Conservation (phyloP, 2,113 vertebrate species). For the Vulpes ferrilata region DNA sequence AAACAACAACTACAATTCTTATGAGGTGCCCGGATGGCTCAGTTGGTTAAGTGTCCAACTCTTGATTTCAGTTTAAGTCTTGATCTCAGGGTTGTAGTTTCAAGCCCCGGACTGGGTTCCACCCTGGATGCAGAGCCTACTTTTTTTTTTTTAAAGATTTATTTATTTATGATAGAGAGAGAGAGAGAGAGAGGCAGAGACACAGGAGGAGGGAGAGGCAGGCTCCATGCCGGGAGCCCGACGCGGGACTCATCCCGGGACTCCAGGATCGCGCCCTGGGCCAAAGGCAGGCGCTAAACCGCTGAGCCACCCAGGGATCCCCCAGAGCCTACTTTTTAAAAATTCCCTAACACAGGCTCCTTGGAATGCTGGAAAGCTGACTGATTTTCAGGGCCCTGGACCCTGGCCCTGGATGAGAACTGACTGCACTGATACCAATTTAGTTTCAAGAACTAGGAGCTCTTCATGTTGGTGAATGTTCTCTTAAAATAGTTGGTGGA, state of each 20-base stretch:
- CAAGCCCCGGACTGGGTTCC: neutral
- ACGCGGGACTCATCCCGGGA: no score
- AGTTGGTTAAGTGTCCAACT: neutral
- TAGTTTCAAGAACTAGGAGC: neutral
- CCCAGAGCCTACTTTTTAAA: neutral
- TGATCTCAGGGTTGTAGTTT: neutral
- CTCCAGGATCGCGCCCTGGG: no score
- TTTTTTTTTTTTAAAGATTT: neutral
- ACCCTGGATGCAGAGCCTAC: neutral
- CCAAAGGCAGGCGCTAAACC: no score
- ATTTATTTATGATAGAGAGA: no score
- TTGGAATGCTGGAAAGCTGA: neutral
- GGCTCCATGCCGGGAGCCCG: no score
- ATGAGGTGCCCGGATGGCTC: neutral
- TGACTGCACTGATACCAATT: fast-evolving
- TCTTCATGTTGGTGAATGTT: neutral
- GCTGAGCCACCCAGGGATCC: no score
- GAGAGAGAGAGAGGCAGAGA: no score
- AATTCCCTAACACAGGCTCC: neutral
- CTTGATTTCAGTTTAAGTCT: neutral
- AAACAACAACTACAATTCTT: neutral
- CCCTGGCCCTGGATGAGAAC: neutral
- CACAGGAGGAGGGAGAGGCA: no score
- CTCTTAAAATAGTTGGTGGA: neutral
- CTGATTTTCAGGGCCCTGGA: neutral